Conservation (phyloP, 2,888 invertebrate genomes). For the Steromphala cineraria region DNA sequence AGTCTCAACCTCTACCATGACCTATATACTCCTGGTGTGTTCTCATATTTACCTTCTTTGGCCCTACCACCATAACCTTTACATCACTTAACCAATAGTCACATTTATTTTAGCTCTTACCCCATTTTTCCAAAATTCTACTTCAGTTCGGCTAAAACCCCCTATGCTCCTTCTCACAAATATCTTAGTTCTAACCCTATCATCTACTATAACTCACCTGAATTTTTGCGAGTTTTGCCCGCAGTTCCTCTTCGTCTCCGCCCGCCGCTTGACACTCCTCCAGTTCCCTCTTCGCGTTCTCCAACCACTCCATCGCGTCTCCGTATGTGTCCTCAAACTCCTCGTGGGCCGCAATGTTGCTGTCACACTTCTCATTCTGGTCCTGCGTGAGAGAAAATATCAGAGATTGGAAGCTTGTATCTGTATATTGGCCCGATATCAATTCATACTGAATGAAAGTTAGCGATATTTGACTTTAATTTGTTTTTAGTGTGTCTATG, state of each 20-base stretch:
- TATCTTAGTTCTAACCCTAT: no score
- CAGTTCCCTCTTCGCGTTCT: constrained; percentile 83
- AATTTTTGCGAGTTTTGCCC: constrained; percentile 69
- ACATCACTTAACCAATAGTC: no score
- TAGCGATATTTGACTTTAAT: no score
- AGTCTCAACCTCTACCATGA: no score
- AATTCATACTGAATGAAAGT: background rate
- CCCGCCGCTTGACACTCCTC: constrained; percentile 85
- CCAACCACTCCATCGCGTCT: constrained; percentile 85
- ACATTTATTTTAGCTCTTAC: no score
- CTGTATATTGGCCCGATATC: background rate
- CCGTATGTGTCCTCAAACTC: constrained; percentile 83
- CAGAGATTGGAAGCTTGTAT: background rate
- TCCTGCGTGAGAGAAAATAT: constrained; percentile 77
- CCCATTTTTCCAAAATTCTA: no score
- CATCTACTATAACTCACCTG: constrained; percentile 52
- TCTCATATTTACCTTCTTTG: no score
- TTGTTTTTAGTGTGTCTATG: no score
- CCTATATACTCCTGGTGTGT: no score
- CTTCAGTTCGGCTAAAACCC: no score
- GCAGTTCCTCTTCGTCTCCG: constrained; percentile 87
- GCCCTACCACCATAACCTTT: no score
- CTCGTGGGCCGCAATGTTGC: constrained; percentile 90
- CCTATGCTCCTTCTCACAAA: no score
- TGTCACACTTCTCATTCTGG: constrained; percentile 87